Evolutionary conservation across 1,140 invertebrate species (phyloP).

Genomic region (Macrostomum lignano): DNA sequence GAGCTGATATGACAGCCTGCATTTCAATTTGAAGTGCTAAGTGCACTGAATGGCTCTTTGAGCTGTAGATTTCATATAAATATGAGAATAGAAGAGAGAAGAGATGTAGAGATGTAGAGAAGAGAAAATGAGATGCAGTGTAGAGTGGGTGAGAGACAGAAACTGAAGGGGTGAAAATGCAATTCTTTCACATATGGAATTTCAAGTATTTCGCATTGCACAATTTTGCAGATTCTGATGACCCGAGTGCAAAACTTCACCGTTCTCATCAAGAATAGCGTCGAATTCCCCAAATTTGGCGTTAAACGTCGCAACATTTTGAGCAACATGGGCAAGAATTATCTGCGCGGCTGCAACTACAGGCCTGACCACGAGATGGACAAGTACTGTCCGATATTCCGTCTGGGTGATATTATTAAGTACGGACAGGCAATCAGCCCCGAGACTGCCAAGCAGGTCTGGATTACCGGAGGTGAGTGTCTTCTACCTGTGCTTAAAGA

Average conservation of each 20-base stretch:
- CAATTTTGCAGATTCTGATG: not conserved
- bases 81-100: too few relatives aligned
- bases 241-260: conserved; percentile 7
- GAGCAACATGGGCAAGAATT: conserved; percentile 4
- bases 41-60: too few relatives aligned
- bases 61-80: too few relatives aligned
- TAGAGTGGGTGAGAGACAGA: too few relatives aligned
- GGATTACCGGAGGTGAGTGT: conserved; percentile 25
- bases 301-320: conserved; percentile 8
- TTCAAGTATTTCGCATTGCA: too few relatives aligned
- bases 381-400: conserved; percentile 7
- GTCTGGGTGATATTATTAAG: conserved; percentile 7
- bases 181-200: too few relatives aligned
- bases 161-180: too few relatives aligned
- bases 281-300: conserved; percentile 9
- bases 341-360: conserved; percentile 3
- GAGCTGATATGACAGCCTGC: too few relatives aligned
- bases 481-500: too few relatives aligned
- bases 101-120: too few relatives aligned
- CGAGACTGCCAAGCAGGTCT: conserved; percentile 12
- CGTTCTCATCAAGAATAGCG: conserved; percentile 9
- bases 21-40: too few relatives aligned
- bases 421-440: conserved; percentile 2
- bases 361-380: conserved; percentile 3
- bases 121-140: too few relatives aligned